A percentile compares a stretch with the other conserved stretches of the same genome.
phyloP scores from a whole-genome alignment of 2,113 vertebrate species.

The Myrmophylax atrothorax region DNA sequence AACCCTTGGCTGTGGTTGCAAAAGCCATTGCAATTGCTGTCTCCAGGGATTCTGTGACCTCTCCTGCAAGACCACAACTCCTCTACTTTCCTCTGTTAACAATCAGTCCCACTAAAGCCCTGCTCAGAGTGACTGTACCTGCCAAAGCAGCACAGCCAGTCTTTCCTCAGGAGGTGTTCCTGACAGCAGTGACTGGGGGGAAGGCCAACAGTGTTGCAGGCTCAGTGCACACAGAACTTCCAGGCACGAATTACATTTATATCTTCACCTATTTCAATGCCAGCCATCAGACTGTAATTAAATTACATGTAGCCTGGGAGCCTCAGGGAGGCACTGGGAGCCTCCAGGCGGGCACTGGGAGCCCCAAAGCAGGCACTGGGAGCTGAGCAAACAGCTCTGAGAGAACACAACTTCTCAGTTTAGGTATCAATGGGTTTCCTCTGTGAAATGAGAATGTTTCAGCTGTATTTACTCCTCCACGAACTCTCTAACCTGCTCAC shows the following conservation, averaged over 20 bases:
- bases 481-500: not conserved
- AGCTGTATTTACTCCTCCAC: not conserved
- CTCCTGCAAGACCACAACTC: not conserved
- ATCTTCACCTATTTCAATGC: not conserved
- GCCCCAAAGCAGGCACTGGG: too few species aligned
- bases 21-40: not conserved
- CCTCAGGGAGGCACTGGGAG: not conserved
- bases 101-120: not conserved
- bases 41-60: not conserved
- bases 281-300: not conserved
- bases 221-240: not conserved
- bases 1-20: accelerated
- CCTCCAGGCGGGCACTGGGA: not conserved
- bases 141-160: not conserved
- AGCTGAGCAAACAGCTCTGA: not conserved
- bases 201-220: not conserved
- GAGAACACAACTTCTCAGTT: not conserved
- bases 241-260: not conserved
- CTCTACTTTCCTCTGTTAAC: not conserved
- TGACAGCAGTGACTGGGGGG: accelerated
- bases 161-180: not conserved
- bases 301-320: not conserved
- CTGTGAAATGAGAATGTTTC: accelerated
- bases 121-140: not conserved
- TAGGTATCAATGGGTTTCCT: not conserved